Evolutionary conservation across 2,797 vertebrate species (phyloP), one percentile per base, ranked within the genome.

Genomic region (Loris lydekkerianus): DNA sequence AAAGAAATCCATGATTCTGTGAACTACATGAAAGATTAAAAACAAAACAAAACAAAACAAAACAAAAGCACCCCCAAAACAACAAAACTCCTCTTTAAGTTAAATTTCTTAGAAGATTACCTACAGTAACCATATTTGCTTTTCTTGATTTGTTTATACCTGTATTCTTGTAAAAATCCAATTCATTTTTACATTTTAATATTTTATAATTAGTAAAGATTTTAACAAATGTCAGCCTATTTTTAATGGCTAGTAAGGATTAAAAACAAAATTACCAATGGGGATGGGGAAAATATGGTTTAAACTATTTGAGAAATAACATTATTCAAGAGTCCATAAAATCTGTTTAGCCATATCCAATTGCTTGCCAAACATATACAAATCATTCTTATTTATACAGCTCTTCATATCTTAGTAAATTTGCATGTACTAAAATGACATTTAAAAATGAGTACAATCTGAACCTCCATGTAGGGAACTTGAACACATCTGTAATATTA

Each of bases 301-400:
- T 94, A 94, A 95, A 91, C 20, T 93, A 53, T 72, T 86, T 20
- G 69, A 69, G 61, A 91, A 94, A 93, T 89, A 69, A 60, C 37
- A 87, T 97, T 93, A 96, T 90, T 94, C 58, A 87, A 93, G 77
- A 89, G 81, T 93, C 85, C 69, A 91, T 95, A 93, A 96, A 96
- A 86, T 92, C 80, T 96, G 72, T 87, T 97, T 95, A 96, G 88
- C 53, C 5, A 15, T 84, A 81, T 84, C 60, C 34, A 86, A 58
- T 65, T 78, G 46, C 83, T 95, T 94, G 90, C 82, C 73, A 82
- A 96, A 73, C 94, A 95, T 78, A 73, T 34, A 95, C 76, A 97
- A 89, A 95, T 93, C 85, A 87, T 93, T 89, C 88, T 84, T 93
- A 94, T 96, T 97, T 96, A 93, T 94, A 91, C 49, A 69, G n/a